Percentiles rank a stretch among this genome's conserved stretches.
Evolutionary conservation across 2,888 invertebrate genomes (phyloP).

Genomic region (Eudemis profundana): DNA sequence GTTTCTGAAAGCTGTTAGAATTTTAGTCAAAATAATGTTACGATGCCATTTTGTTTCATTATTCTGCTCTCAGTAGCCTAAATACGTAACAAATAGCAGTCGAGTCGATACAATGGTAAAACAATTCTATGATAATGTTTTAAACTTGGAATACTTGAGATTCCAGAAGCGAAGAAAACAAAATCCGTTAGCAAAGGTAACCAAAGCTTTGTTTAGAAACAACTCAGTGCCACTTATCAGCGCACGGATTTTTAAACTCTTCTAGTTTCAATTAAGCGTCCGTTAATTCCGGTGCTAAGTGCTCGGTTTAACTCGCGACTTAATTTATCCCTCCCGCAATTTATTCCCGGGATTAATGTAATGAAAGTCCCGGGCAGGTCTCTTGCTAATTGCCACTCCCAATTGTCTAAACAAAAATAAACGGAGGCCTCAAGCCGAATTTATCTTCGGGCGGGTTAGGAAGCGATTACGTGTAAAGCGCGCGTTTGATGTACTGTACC

Average conservation of each 20-base stretch:
- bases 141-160: not conserved
- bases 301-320: slow-evolving; percentile 75
- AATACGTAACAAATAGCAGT: not conserved
- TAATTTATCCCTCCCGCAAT: slow-evolving; percentile 79
- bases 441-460: slow-evolving; percentile 47
- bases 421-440: slow-evolving; percentile 50
- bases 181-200: slow-evolving; percentile 47
- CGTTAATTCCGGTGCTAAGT: slow-evolving; percentile 79
- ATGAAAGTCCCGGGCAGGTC: slow-evolving; percentile 70
- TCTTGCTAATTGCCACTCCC: slow-evolving; percentile 71
- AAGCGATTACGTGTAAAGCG: slow-evolving; percentile 42
- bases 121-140: not conserved
- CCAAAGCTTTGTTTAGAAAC: slow-evolving; percentile 72
- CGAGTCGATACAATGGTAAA: not conserved
- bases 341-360: slow-evolving; percentile 78
- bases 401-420: slow-evolving; percentile 77
- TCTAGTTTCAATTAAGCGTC: slow-evolving; percentile 81
- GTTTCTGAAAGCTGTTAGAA: slow-evolving; percentile 19
- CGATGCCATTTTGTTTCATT: not conserved
- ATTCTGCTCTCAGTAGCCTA: not conserved
- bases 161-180: not conserved
- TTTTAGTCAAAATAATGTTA: slow-evolving; percentile 13
- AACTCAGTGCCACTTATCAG: slow-evolving; percentile 71
- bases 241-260: slow-evolving; percentile 66
- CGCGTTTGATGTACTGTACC: slow-evolving; percentile 33